A percentile compares a stretch with the other conserved stretches of the same genome.
These are phyloP conservation scores for Octomys mimax DNA, from an alignment of 2,797 vertebrate genomes.

Conservation along the genomic window DNA sequence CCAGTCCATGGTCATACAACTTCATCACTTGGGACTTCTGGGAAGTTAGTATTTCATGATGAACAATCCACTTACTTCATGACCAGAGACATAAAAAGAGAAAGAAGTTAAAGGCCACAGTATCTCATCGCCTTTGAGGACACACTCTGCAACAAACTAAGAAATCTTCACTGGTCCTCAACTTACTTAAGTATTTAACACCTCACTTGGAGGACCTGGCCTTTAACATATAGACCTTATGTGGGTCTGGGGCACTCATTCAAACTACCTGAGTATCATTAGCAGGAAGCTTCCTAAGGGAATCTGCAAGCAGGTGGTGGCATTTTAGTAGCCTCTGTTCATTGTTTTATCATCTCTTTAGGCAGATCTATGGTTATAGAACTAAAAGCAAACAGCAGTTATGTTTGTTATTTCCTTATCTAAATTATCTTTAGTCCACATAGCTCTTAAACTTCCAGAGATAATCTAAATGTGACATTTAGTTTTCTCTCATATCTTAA, in stretches of 20 bases:
- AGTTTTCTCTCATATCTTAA: conserved; percentile 59
- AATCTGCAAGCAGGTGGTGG: background rate
- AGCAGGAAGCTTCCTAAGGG: background rate
- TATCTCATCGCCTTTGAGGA: background rate
- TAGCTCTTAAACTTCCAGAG: background rate
- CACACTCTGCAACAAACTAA: background rate
- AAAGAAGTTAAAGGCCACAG: background rate
- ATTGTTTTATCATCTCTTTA: background rate
- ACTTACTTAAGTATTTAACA: background rate
- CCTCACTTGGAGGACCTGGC: background rate
- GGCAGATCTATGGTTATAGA: background rate
- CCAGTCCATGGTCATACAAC: background rate
- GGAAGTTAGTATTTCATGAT: background rate
- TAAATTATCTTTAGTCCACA: background rate
- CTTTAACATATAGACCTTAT: background rate
- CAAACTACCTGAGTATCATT: accelerated
- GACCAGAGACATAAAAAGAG: background rate
- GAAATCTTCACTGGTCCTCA: background rate
- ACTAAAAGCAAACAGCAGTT: background rate
- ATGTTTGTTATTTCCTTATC: background rate
- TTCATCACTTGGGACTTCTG: background rate
- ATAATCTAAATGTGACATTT: background rate
- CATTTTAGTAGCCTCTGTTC: background rate
- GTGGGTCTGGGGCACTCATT: accelerated
- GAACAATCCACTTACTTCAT: background rate